Evolutionary conservation across 2,797 vertebrate genomes (phyloP).

Genomic region (Apogon talboti): DNA sequence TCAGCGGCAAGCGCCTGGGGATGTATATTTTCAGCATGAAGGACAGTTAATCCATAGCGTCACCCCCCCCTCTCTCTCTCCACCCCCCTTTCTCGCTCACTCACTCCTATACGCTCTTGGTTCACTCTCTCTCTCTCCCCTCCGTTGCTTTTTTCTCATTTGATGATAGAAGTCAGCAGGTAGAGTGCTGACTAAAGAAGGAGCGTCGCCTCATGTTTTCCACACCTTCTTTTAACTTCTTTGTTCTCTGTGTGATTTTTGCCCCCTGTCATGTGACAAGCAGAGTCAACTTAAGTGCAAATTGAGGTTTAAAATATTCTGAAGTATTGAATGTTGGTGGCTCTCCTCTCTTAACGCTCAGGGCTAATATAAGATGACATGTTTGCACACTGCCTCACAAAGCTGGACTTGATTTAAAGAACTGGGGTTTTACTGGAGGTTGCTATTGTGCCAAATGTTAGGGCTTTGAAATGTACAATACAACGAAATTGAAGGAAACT

Average conservation of each 20-base stretch:
- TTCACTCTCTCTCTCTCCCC: slow-evolving; percentile 45
- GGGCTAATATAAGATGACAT: slow-evolving; percentile 71
- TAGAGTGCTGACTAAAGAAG: slow-evolving; percentile 79
- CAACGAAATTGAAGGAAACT: slow-evolving; percentile 36
- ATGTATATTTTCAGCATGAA: slow-evolving; percentile 89
- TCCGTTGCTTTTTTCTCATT: slow-evolving; percentile 53
- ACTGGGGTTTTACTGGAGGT: slow-evolving; percentile 12
- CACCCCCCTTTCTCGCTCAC: slow-evolving; percentile 40
- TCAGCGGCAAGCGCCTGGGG: slow-evolving; percentile 85
- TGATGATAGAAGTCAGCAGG: slow-evolving; percentile 69
- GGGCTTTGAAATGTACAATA: slow-evolving; percentile 38
- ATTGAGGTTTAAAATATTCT: slow-evolving; percentile 68
- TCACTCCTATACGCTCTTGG: slow-evolving; percentile 45
- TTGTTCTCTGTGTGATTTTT: slow-evolving; percentile 52
- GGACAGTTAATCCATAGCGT: slow-evolving; percentile 91
- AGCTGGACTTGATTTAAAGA: slow-evolving; percentile 53
- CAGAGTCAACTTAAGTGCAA: slow-evolving; percentile 56
- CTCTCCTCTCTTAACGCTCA: slow-evolving; percentile 25
- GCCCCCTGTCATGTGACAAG: slow-evolving; percentile 45
- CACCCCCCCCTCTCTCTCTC: slow-evolving; percentile 45
- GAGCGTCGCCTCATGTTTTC: slow-evolving; percentile 35
- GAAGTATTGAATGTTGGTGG: slow-evolving; percentile 37
- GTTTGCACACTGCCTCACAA: slow-evolving; percentile 69
- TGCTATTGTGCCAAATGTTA: slow-evolving; percentile 11
- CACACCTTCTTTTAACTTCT: slow-evolving; percentile 43